phyloP scores from a whole-genome alignment of 1,140 invertebrate genomes.

The Drosophila teissieri region DNA sequence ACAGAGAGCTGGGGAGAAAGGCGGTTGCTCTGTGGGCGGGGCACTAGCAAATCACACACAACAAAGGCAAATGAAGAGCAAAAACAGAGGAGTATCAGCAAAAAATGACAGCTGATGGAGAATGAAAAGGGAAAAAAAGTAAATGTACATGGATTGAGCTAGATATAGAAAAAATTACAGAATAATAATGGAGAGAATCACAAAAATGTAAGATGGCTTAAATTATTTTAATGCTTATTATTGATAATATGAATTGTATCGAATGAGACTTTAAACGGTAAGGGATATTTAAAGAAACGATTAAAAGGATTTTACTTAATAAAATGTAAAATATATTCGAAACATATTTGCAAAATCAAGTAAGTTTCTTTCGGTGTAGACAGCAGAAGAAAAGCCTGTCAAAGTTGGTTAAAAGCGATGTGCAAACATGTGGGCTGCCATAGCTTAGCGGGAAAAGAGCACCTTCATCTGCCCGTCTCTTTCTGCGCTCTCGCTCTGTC shows the following conservation, averaged over 20 bases:
- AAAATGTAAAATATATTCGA: too few species aligned
- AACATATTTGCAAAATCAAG: too few species aligned
- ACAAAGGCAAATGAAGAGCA: conserved; percentile 42
- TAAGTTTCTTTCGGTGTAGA: neutral
- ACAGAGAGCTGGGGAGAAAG: conserved; percentile 1
- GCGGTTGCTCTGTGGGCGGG: conserved; percentile 29
- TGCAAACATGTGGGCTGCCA: conserved; percentile 54
- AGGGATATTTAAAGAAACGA: too few species aligned
- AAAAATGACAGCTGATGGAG: conserved; percentile 12
- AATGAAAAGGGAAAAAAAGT: neutral
- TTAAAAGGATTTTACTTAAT: too few species aligned
- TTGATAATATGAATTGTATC: too few species aligned
- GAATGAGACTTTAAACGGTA: too few species aligned
- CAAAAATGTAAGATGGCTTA: too few species aligned
- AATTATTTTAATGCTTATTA: too few species aligned
- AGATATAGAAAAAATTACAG: too few species aligned
- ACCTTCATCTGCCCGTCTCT: neutral
- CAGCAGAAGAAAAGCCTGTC: conserved; percentile 24
- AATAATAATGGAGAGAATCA: too few species aligned
- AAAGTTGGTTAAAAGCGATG: conserved; percentile 66
- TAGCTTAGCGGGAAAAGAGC: conserved; percentile 18
- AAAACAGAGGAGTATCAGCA: conserved; percentile 1
- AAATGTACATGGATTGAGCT: neutral
- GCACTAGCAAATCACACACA: conserved; percentile 43
- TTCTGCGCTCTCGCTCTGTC: neutral